Evolutionary conservation across 1,140 invertebrate genomes (phyloP), one percentile per base, ranked within the genome.

Genomic region (Megathymus violae): DNA sequence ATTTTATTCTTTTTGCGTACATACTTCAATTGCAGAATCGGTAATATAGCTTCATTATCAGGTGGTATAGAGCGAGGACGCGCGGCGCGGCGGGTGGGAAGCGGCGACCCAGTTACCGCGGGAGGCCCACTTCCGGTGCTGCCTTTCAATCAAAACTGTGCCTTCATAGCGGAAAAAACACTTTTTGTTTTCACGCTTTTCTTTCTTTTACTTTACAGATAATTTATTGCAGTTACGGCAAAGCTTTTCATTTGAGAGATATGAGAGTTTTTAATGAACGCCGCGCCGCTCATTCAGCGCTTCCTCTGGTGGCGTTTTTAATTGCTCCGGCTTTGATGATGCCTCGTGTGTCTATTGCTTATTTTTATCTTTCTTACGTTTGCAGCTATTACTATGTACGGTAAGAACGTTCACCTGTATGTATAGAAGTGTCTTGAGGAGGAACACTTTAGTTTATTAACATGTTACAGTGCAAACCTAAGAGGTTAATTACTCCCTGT

Each of bases 61-160:
- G 9, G 16, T 31, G 16, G 56, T 31, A n/a, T n/a, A n/a, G n/a
- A n/a, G n/a, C n/a, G n/a, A n/a, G n/a, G n/a, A n/a, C n/a, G 56
- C 9, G 27, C 7, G 34, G n/a, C 34, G 34, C 4, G 63, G 62
- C 22, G 50, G 40, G 52, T 44, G 50, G 44, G 52, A 58, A 48
- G 61, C 48, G 51, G 52, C 66, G 72, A 75, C 72, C 72, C 66
- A 74, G 69, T 69, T 74, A 60, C 41, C 16, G 46, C 63, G 64
- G 60, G 59, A 68, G 43, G 69, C 58, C 51, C 44, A 59, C 67
- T 67, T 69, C 67, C 72, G 66, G 56, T 65, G 44, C 63, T 34
- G 61, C 43, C 69, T 64, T 75, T 75, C 72, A 71, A 68, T 75
- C 69, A 67, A 74, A 74, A 68, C 61, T 66, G 61, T 61, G 69